A percentile compares a stretch with the other conserved stretches of the same genome.
phyloP scores from a whole-genome alignment of 2,888 invertebrate genomes.

The Mythimna lalbum region DNA sequence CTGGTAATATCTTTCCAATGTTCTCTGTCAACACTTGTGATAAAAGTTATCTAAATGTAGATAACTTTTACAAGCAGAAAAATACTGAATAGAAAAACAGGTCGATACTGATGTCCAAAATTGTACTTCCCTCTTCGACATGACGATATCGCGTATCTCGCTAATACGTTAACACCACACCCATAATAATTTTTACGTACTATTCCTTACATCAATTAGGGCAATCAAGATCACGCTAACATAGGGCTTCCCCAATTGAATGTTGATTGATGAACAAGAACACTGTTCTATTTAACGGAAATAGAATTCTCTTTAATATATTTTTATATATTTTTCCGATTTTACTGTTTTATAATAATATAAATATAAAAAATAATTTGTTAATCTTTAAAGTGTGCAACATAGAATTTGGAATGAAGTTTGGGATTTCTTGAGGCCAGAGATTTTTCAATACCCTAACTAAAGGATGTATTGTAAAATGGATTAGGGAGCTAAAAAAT shows the following conservation, averaged over 20 bases:
- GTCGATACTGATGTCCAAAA: conserved; percentile 38
- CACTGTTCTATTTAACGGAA: conserved; percentile 11
- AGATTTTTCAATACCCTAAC: not conserved
- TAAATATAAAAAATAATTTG: not conserved
- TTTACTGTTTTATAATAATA: not conserved
- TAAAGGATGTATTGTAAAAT: not conserved
- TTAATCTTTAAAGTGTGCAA: not conserved
- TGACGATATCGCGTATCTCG: conserved; percentile 34
- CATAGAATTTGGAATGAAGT: not conserved
- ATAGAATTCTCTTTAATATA: conserved; percentile 1
- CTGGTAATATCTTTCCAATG: conserved; percentile 34
- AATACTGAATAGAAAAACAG: conserved; percentile 48
- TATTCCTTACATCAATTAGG: conserved; percentile 25
- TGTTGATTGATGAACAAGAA: conserved; percentile 34
- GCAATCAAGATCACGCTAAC: conserved; percentile 23
- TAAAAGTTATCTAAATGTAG: conserved; percentile 49
- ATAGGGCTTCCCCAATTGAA: conserved; percentile 55
- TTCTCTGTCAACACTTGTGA: conserved; percentile 42
- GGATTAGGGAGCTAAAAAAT: not conserved
- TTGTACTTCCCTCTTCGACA: conserved; percentile 32
- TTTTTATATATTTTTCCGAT: not conserved
- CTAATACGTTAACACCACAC: conserved; percentile 40
- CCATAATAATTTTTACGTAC: conserved; percentile 16
- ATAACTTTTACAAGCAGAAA: conserved; percentile 47
- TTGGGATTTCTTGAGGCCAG: not conserved